A percentile compares a stretch with the other conserved stretches of the same genome.
These are phyloP conservation scores for Amblyopsis hoosieri DNA, from an alignment of 2,797 vertebrate species.

Conservation along the genomic window DNA sequence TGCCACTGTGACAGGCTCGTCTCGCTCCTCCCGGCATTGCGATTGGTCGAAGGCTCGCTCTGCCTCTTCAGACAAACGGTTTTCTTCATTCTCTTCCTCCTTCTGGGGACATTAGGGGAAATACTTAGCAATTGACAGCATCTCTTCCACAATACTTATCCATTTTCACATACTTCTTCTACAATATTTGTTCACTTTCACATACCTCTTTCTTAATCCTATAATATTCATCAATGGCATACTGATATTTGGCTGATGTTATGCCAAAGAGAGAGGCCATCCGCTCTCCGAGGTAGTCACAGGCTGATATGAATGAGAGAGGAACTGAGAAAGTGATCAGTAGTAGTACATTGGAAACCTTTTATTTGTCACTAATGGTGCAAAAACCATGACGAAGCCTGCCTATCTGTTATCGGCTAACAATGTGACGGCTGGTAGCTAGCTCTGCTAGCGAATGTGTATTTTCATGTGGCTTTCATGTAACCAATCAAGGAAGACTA, in stretches of 20 bases:
- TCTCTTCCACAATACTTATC: too few species aligned
- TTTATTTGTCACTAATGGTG: too few species aligned
- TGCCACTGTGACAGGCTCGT: slow-evolving; percentile 51
- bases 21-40: slow-evolving; percentile 66
- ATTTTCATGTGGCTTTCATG: too few species aligned
- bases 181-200: neutral
- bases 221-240: slow-evolving; percentile 97
- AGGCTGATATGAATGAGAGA: slow-evolving; percentile 76
- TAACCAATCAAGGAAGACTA: too few species aligned
- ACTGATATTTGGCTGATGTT: slow-evolving; percentile 96
- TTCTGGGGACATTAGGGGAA: slow-evolving; percentile 69
- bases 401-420: too few species aligned
- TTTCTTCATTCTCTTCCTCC: slow-evolving; percentile 90
- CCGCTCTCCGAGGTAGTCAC: slow-evolving; percentile 95
- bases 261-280: slow-evolving; percentile 95
- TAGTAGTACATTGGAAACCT: neutral
- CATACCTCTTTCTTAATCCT: slow-evolving; percentile 93
- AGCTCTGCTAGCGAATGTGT: too few species aligned
- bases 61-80: slow-evolving; percentile 88
- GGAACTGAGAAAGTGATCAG: neutral
- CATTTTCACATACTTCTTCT: slow-evolving; percentile 64
- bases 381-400: too few species aligned
- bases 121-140: neutral
- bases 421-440: too few species aligned
- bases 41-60: slow-evolving; percentile 82